These are phyloP conservation scores for Vultur gryphus DNA, from an alignment of 2,797 vertebrate species.

Conservation along the genomic window DNA sequence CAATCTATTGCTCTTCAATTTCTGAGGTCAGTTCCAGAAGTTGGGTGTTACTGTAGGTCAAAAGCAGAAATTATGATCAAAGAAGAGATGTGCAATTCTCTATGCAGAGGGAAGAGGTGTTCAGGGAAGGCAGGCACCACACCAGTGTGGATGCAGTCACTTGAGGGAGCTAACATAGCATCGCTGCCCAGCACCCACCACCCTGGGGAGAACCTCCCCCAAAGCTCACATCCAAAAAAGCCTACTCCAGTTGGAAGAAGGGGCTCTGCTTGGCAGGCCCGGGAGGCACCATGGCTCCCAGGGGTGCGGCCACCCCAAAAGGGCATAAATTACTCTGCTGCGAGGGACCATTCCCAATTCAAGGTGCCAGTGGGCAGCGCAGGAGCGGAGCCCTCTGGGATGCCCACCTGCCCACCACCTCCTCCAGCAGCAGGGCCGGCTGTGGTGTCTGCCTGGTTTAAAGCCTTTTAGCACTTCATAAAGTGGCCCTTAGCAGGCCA, in stretches of 20 bases:
- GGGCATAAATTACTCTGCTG: background rate
- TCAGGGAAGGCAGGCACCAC: background rate
- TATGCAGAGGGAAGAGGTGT: background rate
- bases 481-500: slow-evolving; percentile 18
- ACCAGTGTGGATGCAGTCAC: accelerated
- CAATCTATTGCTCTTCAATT: background rate
- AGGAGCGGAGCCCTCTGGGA: background rate
- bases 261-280: background rate
- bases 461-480: slow-evolving; percentile 37
- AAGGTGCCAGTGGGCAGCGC: background rate
- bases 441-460: background rate
- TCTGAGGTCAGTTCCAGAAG: background rate
- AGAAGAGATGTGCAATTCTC: background rate
- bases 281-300: background rate
- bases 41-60: background rate
- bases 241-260: background rate
- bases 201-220: background rate
- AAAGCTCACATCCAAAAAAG: background rate
- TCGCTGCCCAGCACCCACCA: background rate
- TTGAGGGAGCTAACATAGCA: background rate
- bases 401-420: background rate
- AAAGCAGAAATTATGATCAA: background rate
- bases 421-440: background rate
- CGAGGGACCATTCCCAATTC: no score
- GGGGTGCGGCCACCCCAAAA: background rate